Evolutionary conservation across 2,113 vertebrate genomes (phyloP), one percentile per base, ranked within the genome.

Genomic region (Lophochroa leadbeateri): DNA sequence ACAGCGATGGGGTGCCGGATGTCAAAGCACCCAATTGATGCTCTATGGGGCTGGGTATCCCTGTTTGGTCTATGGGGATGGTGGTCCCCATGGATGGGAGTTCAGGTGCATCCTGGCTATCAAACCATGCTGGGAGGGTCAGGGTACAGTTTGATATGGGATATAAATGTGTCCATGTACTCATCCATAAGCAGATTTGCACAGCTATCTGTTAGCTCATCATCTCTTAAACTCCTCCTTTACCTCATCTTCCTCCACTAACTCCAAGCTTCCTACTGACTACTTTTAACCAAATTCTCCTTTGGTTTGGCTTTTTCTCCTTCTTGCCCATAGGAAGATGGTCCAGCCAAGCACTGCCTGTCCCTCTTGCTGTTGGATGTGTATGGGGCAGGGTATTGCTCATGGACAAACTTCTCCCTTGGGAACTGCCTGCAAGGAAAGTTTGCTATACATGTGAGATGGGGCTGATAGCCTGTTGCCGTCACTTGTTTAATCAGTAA

Each of bases 351-450:
- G 47, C 13, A 1, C 4, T 72, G 4, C 19, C 63, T 15, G 4
- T 27, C 12, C 41, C 7, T 7, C 5, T 55, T 5, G 1, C 9
- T 2, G 0, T 13, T 1, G 0, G 10, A 50, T 15, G 39, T 41
- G 46, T 37, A 35, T 58, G 4, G 6, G 49, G 28, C 27, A 41
- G 44, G 7, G 13, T 31, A 25, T 25, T 41, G 10, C 24, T 65
- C 2, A 1, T 18, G 6, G 68, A 16, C 12, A 19, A 1, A 2
- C 9, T 63, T 58, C 52, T n/a, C 17, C 50, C 25, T 10, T 0
- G 1, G 50, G n/a, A 83, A 3, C 33, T 78, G 39, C n/a, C 79
- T 14, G 0, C 16, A 1, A 23, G 74, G 78, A 50, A 83, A n/a
- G 2, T 17, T 1, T 19, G 39, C 46, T 33, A 1, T 37, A 46